phyloP scores from a whole-genome alignment of 2,113 vertebrate genomes.

The Trichomycterus rosablanca region DNA sequence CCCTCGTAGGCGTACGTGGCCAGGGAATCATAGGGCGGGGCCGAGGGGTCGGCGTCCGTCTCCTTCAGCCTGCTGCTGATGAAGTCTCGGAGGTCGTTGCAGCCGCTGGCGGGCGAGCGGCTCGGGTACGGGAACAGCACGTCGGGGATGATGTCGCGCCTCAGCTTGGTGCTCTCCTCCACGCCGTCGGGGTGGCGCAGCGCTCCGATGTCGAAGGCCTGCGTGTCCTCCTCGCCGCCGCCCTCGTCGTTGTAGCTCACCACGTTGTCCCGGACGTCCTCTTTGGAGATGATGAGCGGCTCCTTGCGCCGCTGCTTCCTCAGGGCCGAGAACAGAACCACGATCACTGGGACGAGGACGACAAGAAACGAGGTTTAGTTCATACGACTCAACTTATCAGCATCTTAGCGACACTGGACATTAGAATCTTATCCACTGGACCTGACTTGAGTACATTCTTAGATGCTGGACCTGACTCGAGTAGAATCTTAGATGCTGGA shows the following conservation, averaged over 20 bases:
- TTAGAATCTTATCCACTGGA: too few relatives aligned
- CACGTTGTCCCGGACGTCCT: conserved; percentile 84
- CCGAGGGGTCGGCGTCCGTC: conserved; percentile 75
- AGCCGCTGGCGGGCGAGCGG: conserved; percentile 73
- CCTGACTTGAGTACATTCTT: too few relatives aligned
- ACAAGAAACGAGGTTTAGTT: not conserved
- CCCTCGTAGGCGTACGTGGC: conserved; percentile 85
- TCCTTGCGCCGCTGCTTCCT: conserved; percentile 81
- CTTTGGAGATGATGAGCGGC: conserved; percentile 83
- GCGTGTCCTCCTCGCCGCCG: conserved; percentile 82
- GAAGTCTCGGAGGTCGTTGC: conserved; percentile 80
- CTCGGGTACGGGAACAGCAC: conserved; percentile 71
- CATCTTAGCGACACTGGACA: not conserved
- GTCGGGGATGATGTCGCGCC: conserved; percentile 79
- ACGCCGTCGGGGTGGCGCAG: conserved; percentile 77
- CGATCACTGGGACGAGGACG: conserved; percentile 41
- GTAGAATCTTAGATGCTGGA: too few relatives aligned
- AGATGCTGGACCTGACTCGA: too few relatives aligned
- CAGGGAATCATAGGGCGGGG: conserved; percentile 80
- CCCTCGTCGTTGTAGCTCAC: conserved; percentile 87
- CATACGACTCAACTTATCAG: not conserved
- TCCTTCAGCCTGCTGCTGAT: conserved; percentile 78
- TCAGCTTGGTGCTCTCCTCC: conserved; percentile 74
- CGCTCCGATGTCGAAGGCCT: conserved; percentile 84
- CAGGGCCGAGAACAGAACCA: conserved; percentile 81